phyloP scores from a whole-genome alignment of 1,140 invertebrate species.

The Bombus balteatus region DNA sequence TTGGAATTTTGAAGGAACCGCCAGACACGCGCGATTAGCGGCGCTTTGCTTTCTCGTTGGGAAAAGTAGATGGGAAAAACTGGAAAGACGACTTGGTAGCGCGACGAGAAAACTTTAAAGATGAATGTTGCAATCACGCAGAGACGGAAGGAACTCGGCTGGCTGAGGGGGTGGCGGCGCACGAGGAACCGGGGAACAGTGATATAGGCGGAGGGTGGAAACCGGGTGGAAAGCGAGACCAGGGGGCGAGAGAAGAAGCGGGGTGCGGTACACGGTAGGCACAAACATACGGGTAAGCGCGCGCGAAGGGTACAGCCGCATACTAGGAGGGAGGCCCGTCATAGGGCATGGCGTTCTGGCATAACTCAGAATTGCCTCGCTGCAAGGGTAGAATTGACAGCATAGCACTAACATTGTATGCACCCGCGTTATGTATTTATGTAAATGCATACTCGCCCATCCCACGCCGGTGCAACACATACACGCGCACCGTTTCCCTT shows the following conservation, averaged over 20 bases:
- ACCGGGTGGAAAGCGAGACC: not conserved
- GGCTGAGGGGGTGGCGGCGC: not conserved
- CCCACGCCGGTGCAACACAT: conserved; percentile 50
- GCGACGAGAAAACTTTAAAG: conserved; percentile 23
- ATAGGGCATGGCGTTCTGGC: conserved; percentile 78
- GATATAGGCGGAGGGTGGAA: too few relatives aligned
- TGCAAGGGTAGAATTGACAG: conserved; percentile 82
- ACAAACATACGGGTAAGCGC: conserved; percentile 57
- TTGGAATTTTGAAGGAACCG: too few relatives aligned
- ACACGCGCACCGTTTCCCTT: conserved; percentile 58
- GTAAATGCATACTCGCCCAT: conserved; percentile 81
- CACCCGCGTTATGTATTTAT: conserved; percentile 83
- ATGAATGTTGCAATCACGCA: conserved; percentile 46
- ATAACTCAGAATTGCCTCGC: conserved; percentile 82
- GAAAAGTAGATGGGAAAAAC: not conserved
- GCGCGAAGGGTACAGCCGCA: conserved; percentile 49
- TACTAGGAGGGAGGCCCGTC: conserved; percentile 68
- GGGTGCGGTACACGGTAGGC: conserved; percentile 24
- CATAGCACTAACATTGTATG: conserved; percentile 83
- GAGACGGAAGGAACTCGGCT: not conserved
- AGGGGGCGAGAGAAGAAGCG: not conserved
- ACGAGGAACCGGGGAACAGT: not conserved
- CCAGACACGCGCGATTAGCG: too few relatives aligned
- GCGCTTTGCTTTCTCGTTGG: not conserved
- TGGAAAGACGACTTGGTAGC: not conserved